Conservation (phyloP, 2,888 invertebrate genomes). For the Pollenia amentaria region DNA sequence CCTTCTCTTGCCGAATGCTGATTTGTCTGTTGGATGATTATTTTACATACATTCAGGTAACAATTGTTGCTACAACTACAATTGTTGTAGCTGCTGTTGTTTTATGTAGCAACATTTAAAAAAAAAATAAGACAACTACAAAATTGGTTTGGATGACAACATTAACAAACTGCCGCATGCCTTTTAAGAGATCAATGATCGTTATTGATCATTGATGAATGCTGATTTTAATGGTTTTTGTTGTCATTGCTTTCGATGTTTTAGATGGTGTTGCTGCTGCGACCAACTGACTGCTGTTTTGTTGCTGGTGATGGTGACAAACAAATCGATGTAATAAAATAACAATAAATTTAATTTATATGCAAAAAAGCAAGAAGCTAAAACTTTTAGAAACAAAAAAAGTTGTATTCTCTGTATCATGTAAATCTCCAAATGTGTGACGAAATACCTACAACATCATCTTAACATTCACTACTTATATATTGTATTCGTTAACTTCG, state of each 20-base stretch:
- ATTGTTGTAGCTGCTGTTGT: constrained; percentile 35
- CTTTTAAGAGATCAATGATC: constrained; percentile 64
- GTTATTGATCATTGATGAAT: constrained; percentile 72
- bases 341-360: constrained; percentile 69
- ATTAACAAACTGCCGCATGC: constrained; percentile 26
- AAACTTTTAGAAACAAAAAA: constrained; percentile 22
- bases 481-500: background rate
- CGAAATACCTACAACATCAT: constrained; percentile 28
- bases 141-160: constrained; percentile 44
- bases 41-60: constrained; percentile 54
- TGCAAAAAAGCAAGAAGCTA: constrained; percentile 19
- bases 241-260: constrained; percentile 24
- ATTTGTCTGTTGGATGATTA: constrained; percentile 9
- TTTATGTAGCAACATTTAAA: constrained; percentile 55
- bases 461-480: constrained; percentile 6
- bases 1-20: constrained; percentile 11
- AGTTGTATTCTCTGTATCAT: constrained; percentile 17
- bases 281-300: background rate
- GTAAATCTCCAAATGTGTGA: constrained; percentile 55
- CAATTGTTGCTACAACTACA: constrained; percentile 36
- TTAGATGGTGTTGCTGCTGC: constrained; percentile 2
- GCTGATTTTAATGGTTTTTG: constrained; percentile 24
- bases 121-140: background rate
- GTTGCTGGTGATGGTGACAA: constrained; percentile 30
- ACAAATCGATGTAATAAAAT: constrained; percentile 65